Conservation (phyloP, 1,140 invertebrate species). For the Neodiprion fabricii region DNA sequence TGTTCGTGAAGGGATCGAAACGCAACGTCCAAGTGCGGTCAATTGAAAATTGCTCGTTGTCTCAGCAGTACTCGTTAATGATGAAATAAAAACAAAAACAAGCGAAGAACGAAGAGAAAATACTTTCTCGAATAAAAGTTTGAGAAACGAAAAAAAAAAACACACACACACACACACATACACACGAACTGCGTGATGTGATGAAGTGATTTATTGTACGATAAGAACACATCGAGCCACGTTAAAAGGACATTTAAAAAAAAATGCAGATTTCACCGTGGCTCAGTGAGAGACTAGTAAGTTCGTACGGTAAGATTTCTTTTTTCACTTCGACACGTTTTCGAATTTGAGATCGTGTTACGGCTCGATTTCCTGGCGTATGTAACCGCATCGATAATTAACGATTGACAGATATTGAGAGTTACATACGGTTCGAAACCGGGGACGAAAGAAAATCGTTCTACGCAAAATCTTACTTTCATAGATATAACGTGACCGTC, state of each 20-base stretch:
- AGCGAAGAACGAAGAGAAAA: not conserved
- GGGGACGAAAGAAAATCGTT: too few species aligned
- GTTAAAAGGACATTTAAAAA: not conserved
- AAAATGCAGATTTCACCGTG: not conserved
- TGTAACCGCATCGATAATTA: not conserved
- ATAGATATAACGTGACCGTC: too few species aligned
- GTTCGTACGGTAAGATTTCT: not conserved
- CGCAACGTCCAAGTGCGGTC: conserved; percentile 55
- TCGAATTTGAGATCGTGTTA: not conserved
- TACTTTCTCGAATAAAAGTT: not conserved
- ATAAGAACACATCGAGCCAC: not conserved
- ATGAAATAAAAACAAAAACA: not conserved
- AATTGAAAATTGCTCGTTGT: conserved; percentile 51
- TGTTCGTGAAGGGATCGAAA: not conserved
- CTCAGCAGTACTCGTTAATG: conserved; percentile 52
- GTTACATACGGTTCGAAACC: too few species aligned
- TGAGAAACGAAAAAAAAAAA: not conserved
- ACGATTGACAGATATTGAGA: too few species aligned
- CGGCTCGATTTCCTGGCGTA: not conserved
- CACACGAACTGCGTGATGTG: not conserved
- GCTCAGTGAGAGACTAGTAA: not conserved
- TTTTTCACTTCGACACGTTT: not conserved
- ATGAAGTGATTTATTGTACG: not conserved
- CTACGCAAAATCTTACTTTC: too few species aligned
- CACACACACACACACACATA: not conserved